These are phyloP conservation scores for Sebastes paucispinis DNA, from an alignment of 2,797 vertebrate genomes.

Conservation along the genomic window DNA sequence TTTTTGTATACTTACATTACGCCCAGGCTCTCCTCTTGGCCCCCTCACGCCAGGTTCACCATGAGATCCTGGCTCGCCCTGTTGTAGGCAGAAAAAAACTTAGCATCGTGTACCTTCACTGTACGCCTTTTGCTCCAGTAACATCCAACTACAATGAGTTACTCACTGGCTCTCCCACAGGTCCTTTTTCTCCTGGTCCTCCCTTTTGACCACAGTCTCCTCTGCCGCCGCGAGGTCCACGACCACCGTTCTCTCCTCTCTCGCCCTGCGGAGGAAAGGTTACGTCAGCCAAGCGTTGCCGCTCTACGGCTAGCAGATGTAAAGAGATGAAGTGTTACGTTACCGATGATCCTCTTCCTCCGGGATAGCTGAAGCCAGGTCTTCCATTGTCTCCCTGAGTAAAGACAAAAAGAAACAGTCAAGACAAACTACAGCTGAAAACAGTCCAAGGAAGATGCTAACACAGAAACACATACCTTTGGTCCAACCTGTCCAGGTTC, in stretches of 20 bases:
- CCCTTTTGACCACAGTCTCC: conserved; percentile 94
- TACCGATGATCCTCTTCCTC: conserved; percentile 88
- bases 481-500: conserved; percentile 87
- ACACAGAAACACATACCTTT: conserved; percentile 78
- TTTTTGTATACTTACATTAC: conserved; percentile 65
- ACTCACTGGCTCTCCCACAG: conserved; percentile 83
- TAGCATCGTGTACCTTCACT: neutral
- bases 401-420: conserved; percentile 25
- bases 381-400: conserved; percentile 89
- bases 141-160: neutral
- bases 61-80: conserved; percentile 78
- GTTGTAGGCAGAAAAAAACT: conserved; percentile 27
- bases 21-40: conserved; percentile 62
- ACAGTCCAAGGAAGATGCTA: neutral
- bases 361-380: conserved; percentile 93
- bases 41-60: conserved; percentile 81
- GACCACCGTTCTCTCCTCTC: conserved; percentile 85
- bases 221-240: conserved; percentile 87
- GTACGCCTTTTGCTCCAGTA: neutral
- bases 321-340: neutral
- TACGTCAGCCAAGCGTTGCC: neutral
- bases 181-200: conserved; percentile 84
- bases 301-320: neutral
- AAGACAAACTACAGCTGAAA: neutral
- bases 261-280: conserved; percentile 82